phyloP scores from a whole-genome alignment of 2,113 vertebrate genomes.

The Hypomesus transpacificus region DNA sequence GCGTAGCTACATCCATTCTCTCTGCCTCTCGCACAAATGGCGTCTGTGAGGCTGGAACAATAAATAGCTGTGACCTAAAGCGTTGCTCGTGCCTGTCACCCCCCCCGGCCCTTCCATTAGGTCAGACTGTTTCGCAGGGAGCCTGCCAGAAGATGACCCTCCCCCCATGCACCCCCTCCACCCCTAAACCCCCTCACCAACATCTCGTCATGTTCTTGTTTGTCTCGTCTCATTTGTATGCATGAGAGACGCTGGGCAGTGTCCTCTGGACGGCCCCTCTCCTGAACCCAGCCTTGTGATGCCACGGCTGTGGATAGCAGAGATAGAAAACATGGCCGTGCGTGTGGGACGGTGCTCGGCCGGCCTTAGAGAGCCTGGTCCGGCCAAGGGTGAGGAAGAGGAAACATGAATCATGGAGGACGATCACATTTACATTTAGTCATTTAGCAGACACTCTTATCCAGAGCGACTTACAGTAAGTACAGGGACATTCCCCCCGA shows the following conservation, averaged over 20 bases:
- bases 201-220: slow-evolving; percentile 29
- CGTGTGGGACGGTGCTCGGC: slow-evolving; percentile 26
- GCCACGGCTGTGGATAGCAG: too few species aligned
- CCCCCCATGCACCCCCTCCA: background rate
- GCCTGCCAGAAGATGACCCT: slow-evolving; percentile 8
- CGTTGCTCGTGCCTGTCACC: too few species aligned
- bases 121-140: slow-evolving; percentile 24
- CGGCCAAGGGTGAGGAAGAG: background rate
- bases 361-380: background rate
- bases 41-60: slow-evolving; percentile 13
- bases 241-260: slow-evolving; percentile 2
- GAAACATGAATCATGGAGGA: background rate
- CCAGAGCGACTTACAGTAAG: too few species aligned
- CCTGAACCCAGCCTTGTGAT: background rate
- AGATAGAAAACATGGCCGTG: background rate
- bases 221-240: slow-evolving; percentile 52
- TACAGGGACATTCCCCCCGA: too few species aligned
- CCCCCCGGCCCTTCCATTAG: slow-evolving; percentile 9
- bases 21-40: slow-evolving; percentile 18
- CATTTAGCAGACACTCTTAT: too few species aligned
- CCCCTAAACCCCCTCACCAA: background rate
- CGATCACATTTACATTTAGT: too few species aligned
- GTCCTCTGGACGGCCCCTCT: slow-evolving; percentile 28
- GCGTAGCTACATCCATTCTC: background rate
- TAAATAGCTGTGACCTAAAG: slow-evolving; percentile 29